A percentile compares a stretch with the other conserved stretches of the same genome.
Conservation (phyloP, 2,113 vertebrate genomes). For the Gavialis gangeticus region DNA sequence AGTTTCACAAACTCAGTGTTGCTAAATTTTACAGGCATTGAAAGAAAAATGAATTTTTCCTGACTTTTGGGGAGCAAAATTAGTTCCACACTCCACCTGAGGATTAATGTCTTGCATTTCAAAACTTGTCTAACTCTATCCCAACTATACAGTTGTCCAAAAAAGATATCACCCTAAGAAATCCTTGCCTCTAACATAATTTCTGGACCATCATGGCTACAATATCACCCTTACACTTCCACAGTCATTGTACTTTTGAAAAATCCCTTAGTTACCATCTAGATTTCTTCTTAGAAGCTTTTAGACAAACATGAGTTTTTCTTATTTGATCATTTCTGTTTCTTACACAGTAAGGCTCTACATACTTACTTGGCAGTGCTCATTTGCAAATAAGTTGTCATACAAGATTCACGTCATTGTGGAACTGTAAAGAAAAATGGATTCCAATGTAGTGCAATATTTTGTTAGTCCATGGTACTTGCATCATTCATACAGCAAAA, state of each 20-base stretch:
- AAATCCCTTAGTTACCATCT: not conserved
- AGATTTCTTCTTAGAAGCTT: not conserved
- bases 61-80: not conserved
- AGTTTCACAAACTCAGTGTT: not conserved
- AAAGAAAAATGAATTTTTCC: not conserved
- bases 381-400: not conserved
- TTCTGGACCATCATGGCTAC: no score
- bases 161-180: no score
- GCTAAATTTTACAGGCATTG: not conserved
- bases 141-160: no score
- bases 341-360: not conserved
- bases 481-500: not conserved
- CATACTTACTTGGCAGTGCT: not conserved
- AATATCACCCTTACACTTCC: no score
- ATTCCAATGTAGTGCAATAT: not conserved
- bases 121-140: no score
- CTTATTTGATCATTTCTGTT: not conserved
- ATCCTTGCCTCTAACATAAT: no score
- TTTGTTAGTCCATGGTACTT: no score
- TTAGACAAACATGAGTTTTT: not conserved
- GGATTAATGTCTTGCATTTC: no score
- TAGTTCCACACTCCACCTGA: not conserved
- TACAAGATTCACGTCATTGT: not conserved
- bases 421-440: not conserved
- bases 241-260: not conserved